phyloP scores from a whole-genome alignment of 1,140 invertebrate genomes.

The Asobara japonica region DNA sequence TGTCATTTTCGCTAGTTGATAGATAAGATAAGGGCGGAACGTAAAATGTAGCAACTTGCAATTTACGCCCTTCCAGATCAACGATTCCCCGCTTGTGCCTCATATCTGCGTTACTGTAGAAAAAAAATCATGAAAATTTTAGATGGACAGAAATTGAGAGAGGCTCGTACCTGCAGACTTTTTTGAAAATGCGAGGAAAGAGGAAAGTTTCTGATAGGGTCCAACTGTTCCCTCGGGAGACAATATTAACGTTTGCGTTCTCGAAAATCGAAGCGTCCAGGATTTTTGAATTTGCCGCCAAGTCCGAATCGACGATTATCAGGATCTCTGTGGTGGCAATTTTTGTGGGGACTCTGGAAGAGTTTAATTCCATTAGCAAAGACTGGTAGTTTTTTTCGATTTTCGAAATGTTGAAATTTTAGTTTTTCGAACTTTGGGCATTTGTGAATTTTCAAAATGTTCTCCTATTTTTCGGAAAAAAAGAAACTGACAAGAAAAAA shows the following conservation, averaged over 20 bases:
- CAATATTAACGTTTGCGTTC: conserved; percentile 49
- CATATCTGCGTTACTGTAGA: conserved; percentile 36
- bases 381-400: too few relatives aligned
- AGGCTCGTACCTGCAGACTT: conserved; percentile 42
- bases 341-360: conserved; percentile 29
- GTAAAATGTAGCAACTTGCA: conserved; percentile 44
- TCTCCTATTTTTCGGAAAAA: too few relatives aligned
- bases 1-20: conserved; percentile 42
- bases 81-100: conserved; percentile 22
- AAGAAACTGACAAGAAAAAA: not conserved
- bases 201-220: conserved; percentile 51
- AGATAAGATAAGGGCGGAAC: conserved; percentile 52
- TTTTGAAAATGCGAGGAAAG: conserved; percentile 43
- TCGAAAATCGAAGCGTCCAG: conserved; percentile 47
- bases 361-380: not conserved
- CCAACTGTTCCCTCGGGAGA: conserved; percentile 47
- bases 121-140: not conserved
- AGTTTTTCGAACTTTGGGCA: too few relatives aligned
- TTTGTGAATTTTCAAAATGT: too few relatives aligned
- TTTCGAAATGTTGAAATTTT: too few relatives aligned
- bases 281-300: conserved; percentile 42
- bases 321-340: conserved; percentile 49
- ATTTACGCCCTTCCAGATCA: conserved; percentile 46
- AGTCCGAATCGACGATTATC: conserved; percentile 41
- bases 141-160: not conserved